Base-by-base conservation (phyloP, 2,888 invertebrate species). In the Conops quadrifasciatus region DNA sequence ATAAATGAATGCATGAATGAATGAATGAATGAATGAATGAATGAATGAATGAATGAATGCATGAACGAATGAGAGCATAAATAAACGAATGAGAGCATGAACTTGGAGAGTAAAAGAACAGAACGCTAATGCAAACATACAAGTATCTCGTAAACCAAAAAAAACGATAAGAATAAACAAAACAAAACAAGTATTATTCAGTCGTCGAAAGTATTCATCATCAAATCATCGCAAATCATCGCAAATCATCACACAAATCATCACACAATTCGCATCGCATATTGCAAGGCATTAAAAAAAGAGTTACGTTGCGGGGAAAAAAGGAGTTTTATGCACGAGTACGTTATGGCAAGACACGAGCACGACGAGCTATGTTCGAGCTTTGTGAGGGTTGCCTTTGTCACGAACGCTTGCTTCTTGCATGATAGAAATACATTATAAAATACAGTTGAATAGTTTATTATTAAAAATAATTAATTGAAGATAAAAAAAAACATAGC, bases 101-200 rank as follows among this genome's bases (percentile, higher is more conserved):
- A 36, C 4, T 4, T 36, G 9, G 36, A 36, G 36, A 36, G 9
- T 36, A 36, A 36, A 36, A 36, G 36, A 36, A 9, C 9, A 36
- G n/a, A n/a, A n/a, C n/a, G n/a, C n/a, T n/a, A 36, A 7, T 36
- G 36, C 36, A 36, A 36, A 36, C 11, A 5, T 9, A 21, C 4
- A 19, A 2, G 4, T 3, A 53, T 21, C 53, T 9, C 19, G n/a
- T 11, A 53, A 21, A 53, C 11, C 21, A 53, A n/a, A 49, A n/a
- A 53, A n/a, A 53, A n/a, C 53, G n/a, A 53, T 53, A 36, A 19
- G 19, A n/a, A 19, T 53, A 19, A 58, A 58, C 58, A 58, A 24
- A 16, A 24, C 58, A 58, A 13, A 16, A 26, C n/a, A n/a, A n/a
- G n/a, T n/a, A n/a, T n/a, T n/a, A 24, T 58, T 58, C 58, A 28